A percentile compares a stretch with the other conserved stretches of the same genome.
These are phyloP conservation scores for Numenius phaeopus DNA, from an alignment of 2,797 vertebrate species.

Conservation along the genomic window DNA sequence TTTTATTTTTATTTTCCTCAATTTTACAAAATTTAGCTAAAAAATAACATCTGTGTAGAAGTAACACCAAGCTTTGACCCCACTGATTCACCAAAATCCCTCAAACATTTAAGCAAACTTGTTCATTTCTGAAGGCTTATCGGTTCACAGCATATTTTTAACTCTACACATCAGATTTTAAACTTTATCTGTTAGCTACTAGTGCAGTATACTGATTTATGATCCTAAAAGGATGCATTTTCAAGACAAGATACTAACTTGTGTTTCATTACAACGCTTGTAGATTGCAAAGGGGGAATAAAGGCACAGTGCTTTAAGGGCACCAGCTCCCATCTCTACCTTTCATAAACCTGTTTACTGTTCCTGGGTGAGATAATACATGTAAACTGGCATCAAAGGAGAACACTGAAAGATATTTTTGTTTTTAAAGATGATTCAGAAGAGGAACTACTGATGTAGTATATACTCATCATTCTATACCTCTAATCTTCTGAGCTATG, in stretches of 20 bases:
- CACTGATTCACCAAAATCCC: background rate
- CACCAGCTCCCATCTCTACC: background rate
- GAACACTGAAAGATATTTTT: accelerated
- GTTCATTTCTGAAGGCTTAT: background rate
- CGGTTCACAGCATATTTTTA: background rate
- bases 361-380: background rate
- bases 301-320: background rate
- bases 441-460: background rate
- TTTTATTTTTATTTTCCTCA: background rate
- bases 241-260: background rate
- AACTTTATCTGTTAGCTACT: background rate
- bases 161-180: background rate
- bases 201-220: background rate
- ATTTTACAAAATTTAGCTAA: background rate
- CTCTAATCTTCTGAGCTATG: background rate
- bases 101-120: background rate
- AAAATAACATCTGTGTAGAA: background rate
- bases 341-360: background rate
- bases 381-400: background rate
- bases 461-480: background rate
- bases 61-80: background rate
- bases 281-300: background rate
- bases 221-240: background rate
- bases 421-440: background rate
- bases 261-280: accelerated